Base-by-base conservation (phyloP, 2,888 invertebrate genomes). In the Xylophagus ater region DNA sequence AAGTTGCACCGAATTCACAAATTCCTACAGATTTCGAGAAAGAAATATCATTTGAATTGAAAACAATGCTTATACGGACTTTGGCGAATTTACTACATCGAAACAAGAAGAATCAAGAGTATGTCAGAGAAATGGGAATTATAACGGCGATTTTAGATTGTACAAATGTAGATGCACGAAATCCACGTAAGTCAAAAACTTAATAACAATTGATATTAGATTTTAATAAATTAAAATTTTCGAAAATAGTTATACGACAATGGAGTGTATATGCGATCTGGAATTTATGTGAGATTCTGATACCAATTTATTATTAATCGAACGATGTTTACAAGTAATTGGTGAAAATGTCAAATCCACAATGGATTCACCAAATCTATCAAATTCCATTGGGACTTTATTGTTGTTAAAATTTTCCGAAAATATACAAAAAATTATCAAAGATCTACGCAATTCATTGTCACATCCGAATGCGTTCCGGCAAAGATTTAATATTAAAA, bases 251-350 rank as follows among this genome's bases (percentile, higher is more conserved):
- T 53, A 88, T 92, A 51, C 81, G 81, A 57, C 90, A 92, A 60
- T 90, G 90, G 88, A 78, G 81, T 12, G 80, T 90, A 42, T 72
- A 90, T 47, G 86, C 90, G 2, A 73, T 92, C 25, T 74, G 84
- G 18, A 89, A 86, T 64, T 65, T 89, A 13, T 82, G 86, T 52
- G 81, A 86, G 48, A n/a, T n/a, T n/a, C n/a, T n/a, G n/a, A n/a
- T n/a, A n/a, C n/a, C n/a, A n/a, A n/a, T n/a, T n/a, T n/a, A n/a
- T n/a, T n/a, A n/a, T n/a, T n/a, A n/a, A n/a, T n/a, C n/a, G n/a
- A n/a, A n/a, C n/a, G n/a, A n/a, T n/a, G n/a, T n/a, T n/a, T n/a
- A n/a, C n/a, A n/a, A n/a, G n/a, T n/a, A n/a, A n/a, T n/a, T n/a
- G n/a, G n/a, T n/a, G n/a, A n/a, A n/a, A n/a, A n/a, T n/a, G n/a